Evolutionary conservation across 1,140 invertebrate species (phyloP).

Genomic region (Drosophila gunungcola): DNA sequence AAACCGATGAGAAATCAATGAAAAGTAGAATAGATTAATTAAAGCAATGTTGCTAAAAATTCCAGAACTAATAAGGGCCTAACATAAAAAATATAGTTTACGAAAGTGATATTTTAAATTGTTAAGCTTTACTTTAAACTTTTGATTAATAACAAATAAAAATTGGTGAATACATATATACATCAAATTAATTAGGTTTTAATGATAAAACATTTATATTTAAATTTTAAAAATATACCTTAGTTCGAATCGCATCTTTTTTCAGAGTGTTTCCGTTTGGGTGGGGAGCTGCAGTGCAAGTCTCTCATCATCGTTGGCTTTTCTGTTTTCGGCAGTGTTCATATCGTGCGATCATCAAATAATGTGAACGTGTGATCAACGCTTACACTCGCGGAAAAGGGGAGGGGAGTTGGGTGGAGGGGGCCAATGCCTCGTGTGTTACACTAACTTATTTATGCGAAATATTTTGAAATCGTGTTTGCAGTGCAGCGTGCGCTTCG

Average conservation of each 20-base stretch:
- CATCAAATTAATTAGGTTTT: no score
- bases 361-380: slow-evolving; percentile 84
- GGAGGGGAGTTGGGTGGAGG: background rate
- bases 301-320: slow-evolving; percentile 46
- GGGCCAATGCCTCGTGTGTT: slow-evolving; percentile 69
- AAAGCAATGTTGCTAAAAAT: no score
- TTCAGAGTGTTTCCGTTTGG: background rate
- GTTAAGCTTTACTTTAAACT: no score
- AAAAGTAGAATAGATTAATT: no score
- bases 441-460: slow-evolving; percentile 85
- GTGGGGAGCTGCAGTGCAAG: slow-evolving; percentile 30
- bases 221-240: no score
- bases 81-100: no score
- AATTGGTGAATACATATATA: no score
- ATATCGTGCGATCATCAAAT: slow-evolving; percentile 84
- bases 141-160: no score
- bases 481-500: slow-evolving; percentile 74
- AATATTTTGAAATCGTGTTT: slow-evolving; percentile 83
- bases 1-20: no score
- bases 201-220: no score
- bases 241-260: background rate
- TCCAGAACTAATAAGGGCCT: no score
- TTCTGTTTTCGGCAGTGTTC: slow-evolving; percentile 59
- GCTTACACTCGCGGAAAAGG: slow-evolving; percentile 43
- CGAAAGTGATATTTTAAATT: no score